Evolutionary conservation across 2,797 vertebrate species (phyloP).

Genomic region (Petrocephalus sullivani): DNA sequence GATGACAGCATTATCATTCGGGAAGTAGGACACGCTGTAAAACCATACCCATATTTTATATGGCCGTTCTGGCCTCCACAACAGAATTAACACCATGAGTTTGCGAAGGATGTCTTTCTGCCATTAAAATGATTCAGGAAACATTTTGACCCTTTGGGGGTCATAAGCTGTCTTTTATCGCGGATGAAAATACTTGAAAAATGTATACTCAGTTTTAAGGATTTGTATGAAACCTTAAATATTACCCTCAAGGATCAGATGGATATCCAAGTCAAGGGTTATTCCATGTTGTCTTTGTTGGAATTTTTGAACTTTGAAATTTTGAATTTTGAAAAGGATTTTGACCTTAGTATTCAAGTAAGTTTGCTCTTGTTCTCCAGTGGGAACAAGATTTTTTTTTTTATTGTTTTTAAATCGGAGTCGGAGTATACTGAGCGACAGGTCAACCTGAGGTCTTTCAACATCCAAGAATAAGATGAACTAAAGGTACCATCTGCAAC

Average conservation of each 20-base stretch:
- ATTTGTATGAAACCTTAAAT: neutral
- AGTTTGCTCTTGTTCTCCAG: neutral
- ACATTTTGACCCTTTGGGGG: neutral
- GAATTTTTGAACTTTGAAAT: neutral
- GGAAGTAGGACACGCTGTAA: neutral
- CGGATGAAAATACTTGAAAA: neutral
- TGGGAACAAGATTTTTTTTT: neutral
- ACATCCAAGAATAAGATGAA: neutral
- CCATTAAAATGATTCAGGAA: neutral
- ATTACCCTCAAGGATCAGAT: neutral
- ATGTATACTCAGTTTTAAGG: neutral
- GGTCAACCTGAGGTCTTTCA: neutral
- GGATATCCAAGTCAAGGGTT: neutral
- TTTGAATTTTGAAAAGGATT: neutral
- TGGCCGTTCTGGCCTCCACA: neutral
- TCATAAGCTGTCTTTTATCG: neutral
- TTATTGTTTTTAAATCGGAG: neutral
- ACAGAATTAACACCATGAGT: neutral
- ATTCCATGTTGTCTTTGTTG: neutral
- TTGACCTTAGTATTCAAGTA: neutral
- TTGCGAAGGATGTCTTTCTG: neutral
- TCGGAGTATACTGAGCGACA: neutral
- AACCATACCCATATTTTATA: neutral
- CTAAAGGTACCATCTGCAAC: neutral
- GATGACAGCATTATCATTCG: neutral